Evolutionary conservation across 2,113 vertebrate genomes (phyloP).

Genomic region (Recurvirostra avosetta): DNA sequence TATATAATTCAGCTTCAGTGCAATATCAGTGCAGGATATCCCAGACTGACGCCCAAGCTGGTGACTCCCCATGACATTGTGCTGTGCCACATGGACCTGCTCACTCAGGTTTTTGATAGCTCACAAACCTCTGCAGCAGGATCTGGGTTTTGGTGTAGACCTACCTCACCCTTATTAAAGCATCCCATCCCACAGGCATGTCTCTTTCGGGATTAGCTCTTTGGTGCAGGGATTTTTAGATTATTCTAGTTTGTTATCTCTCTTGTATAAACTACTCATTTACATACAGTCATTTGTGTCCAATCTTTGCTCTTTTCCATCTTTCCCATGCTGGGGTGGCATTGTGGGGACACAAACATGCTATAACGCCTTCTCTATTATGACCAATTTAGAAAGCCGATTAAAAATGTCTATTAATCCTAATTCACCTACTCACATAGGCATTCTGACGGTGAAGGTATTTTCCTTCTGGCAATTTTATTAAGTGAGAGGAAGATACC

Average conservation of each 20-base stretch:
- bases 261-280: conserved; percentile 9
- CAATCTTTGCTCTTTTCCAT: background rate
- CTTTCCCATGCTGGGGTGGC: background rate
- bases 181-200: too few relatives aligned
- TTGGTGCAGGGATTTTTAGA: conserved; percentile 32
- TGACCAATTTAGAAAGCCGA: background rate
- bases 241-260: conserved; percentile 38
- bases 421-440: conserved; percentile 32
- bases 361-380: background rate
- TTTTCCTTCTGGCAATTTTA: conserved; percentile 35
- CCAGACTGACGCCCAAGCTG: background rate
- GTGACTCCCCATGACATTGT: background rate
- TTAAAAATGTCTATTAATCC: conserved; percentile 25
- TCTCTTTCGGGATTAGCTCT: conserved; percentile 19
- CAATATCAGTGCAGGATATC: background rate
- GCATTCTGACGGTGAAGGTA: conserved; percentile 37
- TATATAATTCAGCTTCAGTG: background rate
- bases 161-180: background rate
- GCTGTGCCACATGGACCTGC: background rate
- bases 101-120: background rate
- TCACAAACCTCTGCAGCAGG: background rate
- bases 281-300: background rate
- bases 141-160: background rate
- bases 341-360: background rate
- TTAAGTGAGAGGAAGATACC: background rate